Evolutionary conservation across 2,797 vertebrate species (phyloP), one percentile per base, ranked within the genome.

Genomic region (Cichlasoma orientale): DNA sequence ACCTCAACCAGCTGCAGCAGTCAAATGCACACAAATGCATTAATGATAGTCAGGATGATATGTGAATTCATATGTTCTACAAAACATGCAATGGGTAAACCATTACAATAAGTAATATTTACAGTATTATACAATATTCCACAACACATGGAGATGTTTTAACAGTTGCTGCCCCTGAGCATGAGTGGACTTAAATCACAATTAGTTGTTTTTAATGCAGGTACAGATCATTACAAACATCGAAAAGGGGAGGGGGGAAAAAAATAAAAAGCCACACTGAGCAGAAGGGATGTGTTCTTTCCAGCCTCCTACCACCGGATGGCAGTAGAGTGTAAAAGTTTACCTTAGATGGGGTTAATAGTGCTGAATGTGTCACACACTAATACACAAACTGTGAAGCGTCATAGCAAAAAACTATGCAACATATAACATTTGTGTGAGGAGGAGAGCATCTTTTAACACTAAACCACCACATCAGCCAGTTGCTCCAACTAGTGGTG

Each of bases 241-340:
- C 7, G 2, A 68, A 47, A 50, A 68, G 1, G 27, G 16, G 41
- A 19, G 23, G 25, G 41, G 31, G 31, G 9, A 38, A 16, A 52
- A 52, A 7, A 53, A 53, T n/a, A 19, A 9, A 54, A 23, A 54
- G 2, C n/a, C 10, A 53, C 4, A 21, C 16, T 56, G 29, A 44
- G 33, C 2, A 21, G 4, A 11, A 8, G 7, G 4, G 52, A 12
- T 11, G 10, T 21, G n/a, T 12, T 38, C 19, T 31, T 16, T 83
- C 44, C 70, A 68, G 41, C 13, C 4, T 80, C 5, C 21, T 5
- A n/a, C 82, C 86, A 84, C 77, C 58, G 50, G 79, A 59, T 13
- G 78, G 79, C 81, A 85, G 90, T 52, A 84, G 71, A 69, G 75
- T 25, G 33, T 16, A 41, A 19, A 29, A 27, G 57, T 68, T 56